Base-by-base conservation (phyloP, 2,113 vertebrate species). In the Psilopogon haemacephalus region DNA sequence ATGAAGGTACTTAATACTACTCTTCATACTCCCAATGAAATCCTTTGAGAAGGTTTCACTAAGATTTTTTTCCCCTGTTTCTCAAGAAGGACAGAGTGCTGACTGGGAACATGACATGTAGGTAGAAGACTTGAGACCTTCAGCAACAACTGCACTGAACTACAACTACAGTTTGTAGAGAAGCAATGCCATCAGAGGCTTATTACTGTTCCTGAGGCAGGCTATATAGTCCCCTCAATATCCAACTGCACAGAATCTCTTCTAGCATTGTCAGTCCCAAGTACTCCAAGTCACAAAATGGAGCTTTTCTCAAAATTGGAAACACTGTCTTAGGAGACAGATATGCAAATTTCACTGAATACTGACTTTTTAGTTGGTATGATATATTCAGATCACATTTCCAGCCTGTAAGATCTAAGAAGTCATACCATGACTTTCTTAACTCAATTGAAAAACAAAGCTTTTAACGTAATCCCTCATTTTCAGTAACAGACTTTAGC, bases 121-220 rank as follows among this genome's bases (percentile, higher is more conserved):
- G 44, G 40, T 26, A 67, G n/a, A 74, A 78, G 21, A 46, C 9
- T 12, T 63, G 30, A 78, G 65, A 82, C 11, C 48, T 69, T 84
- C 40, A 86, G 19, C 30, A 52, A 65, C 54, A 84, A 72, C 58
- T n/a, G 52, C 19, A 17, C 9, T 2, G 5, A 71, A 15, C 44
- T 13, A 20, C 2, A 90, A 40, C 63, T 65, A 15, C 6, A 40
- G 14, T 40, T 69, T 68, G 26, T 15, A 76, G 52, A 63, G 42
- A 48, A 86, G 32, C 16, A 85, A 46, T 1, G 1, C 23, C 0
- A 0, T 32, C 48, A 72, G 33, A 48, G n/a, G 32, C 16, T 67
- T 65, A 55, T 35, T 83, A 33, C 46, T 84, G 16, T 16, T 15
- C 20, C 48, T 64, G 59, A 73, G 46, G 40, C 27, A 83, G 26